Evolutionary conservation across 2,797 vertebrate genomes (phyloP), one percentile per base, ranked within the genome.

Genomic region (Eleutherodactylus coqui): DNA sequence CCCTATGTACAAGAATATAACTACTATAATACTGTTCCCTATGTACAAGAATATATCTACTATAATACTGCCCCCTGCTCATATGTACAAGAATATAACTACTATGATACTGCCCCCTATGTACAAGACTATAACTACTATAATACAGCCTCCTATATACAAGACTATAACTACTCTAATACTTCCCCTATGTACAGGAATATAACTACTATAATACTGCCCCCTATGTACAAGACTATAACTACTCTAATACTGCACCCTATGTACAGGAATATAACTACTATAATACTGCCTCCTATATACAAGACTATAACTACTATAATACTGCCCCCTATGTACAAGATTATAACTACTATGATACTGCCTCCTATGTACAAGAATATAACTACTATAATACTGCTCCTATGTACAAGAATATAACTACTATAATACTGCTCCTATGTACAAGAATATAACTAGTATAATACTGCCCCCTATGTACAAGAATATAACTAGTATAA

Each of bases 251-350:
- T 64, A 64, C 27, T 64, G 60, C 24, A 27, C 5, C 60, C 60
- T 64, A 64, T 64, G 10, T 64, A 64, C 29, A 64, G 34, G 60
- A 64, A 64, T 64, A 32, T 64, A 64, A 64, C 60, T 64, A 32
- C 60, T 64, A 64, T 64, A 64, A 64, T 64, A 64, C 60, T 64
- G 27, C 62, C n/a, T 2, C 60, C 60, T 64, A 64, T 64, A 10
- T 64, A 64, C 27, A 64, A 34, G 60, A 64, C 32, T 64, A 64
- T 64, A 64, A 72, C 69, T 45, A 47, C 60, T 64, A 64, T 64
- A 64, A 64, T 64, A 64, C 60, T 64, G 60, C 60, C 14, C 60
- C 60, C n/a, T 64, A 64, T 64, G 10, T 64, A 64, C 29, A 64
- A 17, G 60, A 64, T 32, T 64, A 64, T 64, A 64, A 64, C 60